Conservation (phyloP, 2,797 vertebrate species). For the Pempheris klunzingeri region DNA sequence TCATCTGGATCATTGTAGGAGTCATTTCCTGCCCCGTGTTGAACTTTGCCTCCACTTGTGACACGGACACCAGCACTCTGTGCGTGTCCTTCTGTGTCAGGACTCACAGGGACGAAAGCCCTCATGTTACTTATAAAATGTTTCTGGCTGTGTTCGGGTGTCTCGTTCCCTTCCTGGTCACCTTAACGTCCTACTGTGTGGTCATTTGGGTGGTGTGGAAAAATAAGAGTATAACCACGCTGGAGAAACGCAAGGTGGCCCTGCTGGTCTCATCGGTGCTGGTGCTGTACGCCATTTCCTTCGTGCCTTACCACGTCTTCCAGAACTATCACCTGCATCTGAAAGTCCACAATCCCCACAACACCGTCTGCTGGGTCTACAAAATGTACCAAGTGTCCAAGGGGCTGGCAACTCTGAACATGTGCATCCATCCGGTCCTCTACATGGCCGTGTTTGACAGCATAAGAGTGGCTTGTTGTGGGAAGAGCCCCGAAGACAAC, state of each 20-base stretch:
- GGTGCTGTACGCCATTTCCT: constrained; percentile 85
- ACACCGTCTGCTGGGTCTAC: constrained; percentile 1
- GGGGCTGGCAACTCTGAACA: constrained; percentile 86
- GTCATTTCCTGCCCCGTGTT: constrained; percentile 81
- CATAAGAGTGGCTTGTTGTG: constrained; percentile 79
- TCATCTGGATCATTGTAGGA: constrained; percentile 80
- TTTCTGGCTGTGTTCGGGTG: constrained; percentile 82
- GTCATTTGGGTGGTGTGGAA: constrained; percentile 79
- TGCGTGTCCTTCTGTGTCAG: constrained; percentile 73
- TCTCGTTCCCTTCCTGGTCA: constrained; percentile 86
- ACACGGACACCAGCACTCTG: fast-evolving
- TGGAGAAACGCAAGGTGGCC: constrained; percentile 84
- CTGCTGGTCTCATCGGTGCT: constrained; percentile 81
- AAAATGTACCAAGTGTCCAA: constrained; percentile 83
- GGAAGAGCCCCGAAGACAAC: constrained; percentile 56
- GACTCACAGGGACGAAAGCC: fast-evolving
- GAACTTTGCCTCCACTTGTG: constrained; percentile 69
- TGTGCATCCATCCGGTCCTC: constrained; percentile 90
- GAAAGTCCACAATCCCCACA: fast-evolving
- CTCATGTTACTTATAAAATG: constrained; percentile 79
- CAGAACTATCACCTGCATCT: constrained; percentile 67
- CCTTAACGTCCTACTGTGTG: constrained; percentile 81
- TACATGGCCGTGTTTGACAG: constrained; percentile 87
- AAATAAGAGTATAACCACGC: constrained; percentile 72
- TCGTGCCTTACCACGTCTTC: constrained; percentile 86